Conservation (phyloP, 2,113 vertebrate species). For the Ictalurus punctatus region DNA sequence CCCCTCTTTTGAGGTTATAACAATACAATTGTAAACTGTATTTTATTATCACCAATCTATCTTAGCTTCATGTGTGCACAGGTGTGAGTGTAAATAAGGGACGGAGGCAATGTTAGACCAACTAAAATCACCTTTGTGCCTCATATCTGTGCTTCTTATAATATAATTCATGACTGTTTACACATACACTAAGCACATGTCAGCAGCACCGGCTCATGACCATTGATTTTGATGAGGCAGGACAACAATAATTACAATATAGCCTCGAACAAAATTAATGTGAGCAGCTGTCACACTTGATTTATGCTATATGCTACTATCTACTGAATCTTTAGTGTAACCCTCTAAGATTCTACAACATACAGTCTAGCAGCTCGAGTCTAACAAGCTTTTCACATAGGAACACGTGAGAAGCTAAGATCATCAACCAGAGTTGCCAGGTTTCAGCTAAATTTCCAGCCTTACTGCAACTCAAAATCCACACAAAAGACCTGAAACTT, state of each 20-base stretch:
- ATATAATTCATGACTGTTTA: background rate
- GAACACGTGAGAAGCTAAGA: background rate
- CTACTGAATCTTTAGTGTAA: background rate
- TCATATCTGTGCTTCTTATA: background rate
- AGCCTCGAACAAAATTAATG: background rate
- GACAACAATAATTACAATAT: background rate
- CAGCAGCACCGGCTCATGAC: background rate
- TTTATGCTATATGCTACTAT: background rate
- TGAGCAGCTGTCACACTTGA: background rate
- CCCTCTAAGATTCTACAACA: background rate
- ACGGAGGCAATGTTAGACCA: background rate
- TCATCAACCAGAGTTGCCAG: background rate
- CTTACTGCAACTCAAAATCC: background rate
- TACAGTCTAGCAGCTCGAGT: background rate
- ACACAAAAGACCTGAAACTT: background rate
- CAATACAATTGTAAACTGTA: background rate
- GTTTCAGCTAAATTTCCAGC: background rate
- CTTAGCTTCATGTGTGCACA: background rate
- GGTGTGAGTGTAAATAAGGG: background rate
- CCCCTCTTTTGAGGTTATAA: background rate
- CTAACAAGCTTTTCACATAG: background rate
- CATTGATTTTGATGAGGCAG: background rate
- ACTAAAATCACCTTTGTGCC: background rate
- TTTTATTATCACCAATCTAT: background rate
- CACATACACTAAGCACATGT: background rate